A percentile compares a stretch with the other conserved stretches of the same genome.
These are phyloP conservation scores for Eristalis pertinax DNA, from an alignment of 2,888 invertebrate species.

Conservation along the genomic window DNA sequence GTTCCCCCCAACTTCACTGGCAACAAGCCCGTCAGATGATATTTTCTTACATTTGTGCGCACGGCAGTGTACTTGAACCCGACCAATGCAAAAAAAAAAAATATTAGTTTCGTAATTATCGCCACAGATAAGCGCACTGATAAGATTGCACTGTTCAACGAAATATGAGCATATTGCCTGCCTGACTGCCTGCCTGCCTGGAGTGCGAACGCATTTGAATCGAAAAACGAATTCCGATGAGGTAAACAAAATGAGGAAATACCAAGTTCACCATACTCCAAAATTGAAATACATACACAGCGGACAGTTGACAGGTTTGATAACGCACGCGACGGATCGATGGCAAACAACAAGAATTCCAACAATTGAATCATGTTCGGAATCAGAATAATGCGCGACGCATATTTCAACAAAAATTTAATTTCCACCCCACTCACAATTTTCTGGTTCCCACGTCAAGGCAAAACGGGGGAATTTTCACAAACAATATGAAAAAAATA, in stretches of 20 bases:
- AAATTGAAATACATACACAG: background rate
- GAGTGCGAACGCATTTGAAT: background rate
- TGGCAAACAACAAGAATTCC: background rate
- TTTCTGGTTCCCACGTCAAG: background rate
- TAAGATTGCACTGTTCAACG: background rate
- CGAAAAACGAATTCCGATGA: background rate
- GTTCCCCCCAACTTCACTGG: background rate
- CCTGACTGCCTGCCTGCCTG: too few species aligned
- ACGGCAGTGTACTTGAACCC: background rate
- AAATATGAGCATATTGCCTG: background rate
- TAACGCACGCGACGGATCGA: background rate
- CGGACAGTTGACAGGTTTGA: background rate
- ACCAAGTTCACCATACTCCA: too few species aligned
- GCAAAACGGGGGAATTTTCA: background rate
- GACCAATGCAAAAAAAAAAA: background rate
- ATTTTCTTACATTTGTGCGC: background rate
- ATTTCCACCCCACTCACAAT: background rate
- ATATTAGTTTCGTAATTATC: background rate
- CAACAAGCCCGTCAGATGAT: background rate
- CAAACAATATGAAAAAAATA: conserved; percentile 6
- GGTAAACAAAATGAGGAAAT: too few species aligned
- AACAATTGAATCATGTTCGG: background rate
- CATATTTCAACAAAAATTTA: background rate
- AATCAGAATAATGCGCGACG: background rate
- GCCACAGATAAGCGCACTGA: background rate